Base-by-base conservation (phyloP, 2,888 invertebrate species). In the Sicus ferrugineus region DNA sequence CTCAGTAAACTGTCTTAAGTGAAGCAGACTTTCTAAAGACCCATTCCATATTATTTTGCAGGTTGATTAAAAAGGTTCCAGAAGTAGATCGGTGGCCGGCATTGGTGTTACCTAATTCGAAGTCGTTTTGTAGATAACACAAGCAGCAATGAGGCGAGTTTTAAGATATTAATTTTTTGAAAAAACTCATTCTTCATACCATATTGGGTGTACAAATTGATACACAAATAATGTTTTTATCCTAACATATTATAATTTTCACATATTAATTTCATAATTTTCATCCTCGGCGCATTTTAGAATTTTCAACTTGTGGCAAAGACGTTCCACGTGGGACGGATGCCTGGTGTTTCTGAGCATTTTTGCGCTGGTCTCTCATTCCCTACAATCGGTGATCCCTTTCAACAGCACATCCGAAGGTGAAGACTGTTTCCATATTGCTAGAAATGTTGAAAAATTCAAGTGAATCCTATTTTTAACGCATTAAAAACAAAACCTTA, bases 241-340 rank as follows among this genome's bases (percentile, higher is more conserved):
- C 16, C 42, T 9, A 5, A 42, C 5, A 14, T 16, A 42, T 5
- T 42, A n/a, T 42, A 14, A 42, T n/a, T 42, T 42, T 16, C 4
- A 42, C 5, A 42, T 42, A 42, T 16, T 4, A 9, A 42, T 34
- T 52, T 5, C 46, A 56, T 38, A 46, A 42, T 42, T 34, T 34
- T 34, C 14, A 42, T 42, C n/a, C 14, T 42, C 14, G n/a, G 42
- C n/a, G 38, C 38, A 38, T 6, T 38, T 42, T n/a, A 42, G 42
- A 16, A 92, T 92, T 84, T 91, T 92, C 77, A 91, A 91, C 86
- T 93, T 93, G 93, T 93, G 93, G 93, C 90, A 90, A 76, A 88
- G 92, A 73, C 88, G 93, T 75, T 92, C 91, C 50, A 88, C 90
- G 74, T 85, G 92, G 87, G 93, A 93, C 84, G 87, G 91, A 76